These are phyloP conservation scores for Epirrhoe alternata DNA, from an alignment of 2,888 invertebrate species.

Conservation along the genomic window DNA sequence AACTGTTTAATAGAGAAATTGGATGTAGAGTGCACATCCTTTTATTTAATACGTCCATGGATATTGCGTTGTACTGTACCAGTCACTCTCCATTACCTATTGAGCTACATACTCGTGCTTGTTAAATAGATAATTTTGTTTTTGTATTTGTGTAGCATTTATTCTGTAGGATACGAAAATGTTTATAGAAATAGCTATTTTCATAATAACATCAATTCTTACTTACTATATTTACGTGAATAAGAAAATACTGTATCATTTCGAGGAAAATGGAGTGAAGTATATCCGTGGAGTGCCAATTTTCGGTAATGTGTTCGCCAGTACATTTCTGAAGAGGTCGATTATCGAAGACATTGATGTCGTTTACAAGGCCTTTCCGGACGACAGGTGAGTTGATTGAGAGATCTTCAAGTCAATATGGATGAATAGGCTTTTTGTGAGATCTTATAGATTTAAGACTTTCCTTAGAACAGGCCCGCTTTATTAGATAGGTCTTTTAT, in stretches of 20 bases:
- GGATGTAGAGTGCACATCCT: conserved; percentile 3
- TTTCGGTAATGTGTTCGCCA: conserved; percentile 55
- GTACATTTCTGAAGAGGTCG: conserved; percentile 49
- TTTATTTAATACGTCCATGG: neutral
- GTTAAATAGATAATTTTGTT: neutral
- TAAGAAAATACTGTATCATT: conserved; percentile 33
- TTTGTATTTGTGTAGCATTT: neutral
- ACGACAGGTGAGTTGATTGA: conserved; percentile 53
- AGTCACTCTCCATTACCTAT: neutral
- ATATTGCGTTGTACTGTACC: neutral
- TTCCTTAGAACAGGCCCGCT: too few species aligned
- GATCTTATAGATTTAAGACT: too few species aligned
- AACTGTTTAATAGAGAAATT: conserved; percentile 3
- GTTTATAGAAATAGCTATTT: conserved; percentile 22
- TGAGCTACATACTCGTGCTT: neutral
- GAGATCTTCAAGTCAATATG: neutral
- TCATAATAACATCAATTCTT: conserved; percentile 17
- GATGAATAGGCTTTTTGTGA: neutral
- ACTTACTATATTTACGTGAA: conserved; percentile 33
- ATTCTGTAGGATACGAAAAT: neutral
- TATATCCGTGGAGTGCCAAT: conserved; percentile 54
- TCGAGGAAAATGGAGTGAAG: conserved; percentile 36
- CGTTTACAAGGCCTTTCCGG: conserved; percentile 55
- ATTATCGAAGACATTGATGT: conserved; percentile 52
- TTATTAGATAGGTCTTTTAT: too few species aligned